Evolutionary conservation across 2,113 vertebrate genomes (phyloP).

Genomic region (human (Homo sapiens)): GRCh38 chr6:57324501-57325000

Average conservation of each 20-base stretch:
- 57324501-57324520: neutral
- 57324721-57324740: constrained; percentile 81
- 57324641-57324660: neutral
- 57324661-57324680: neutral
- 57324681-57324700: neutral
- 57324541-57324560: neutral
- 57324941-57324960: neutral
- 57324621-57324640: neutral
- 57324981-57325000: neutral
- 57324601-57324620: constrained; percentile 30
- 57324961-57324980: neutral
- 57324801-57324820: neutral
- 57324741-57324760: constrained; percentile 18
- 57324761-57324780: neutral
- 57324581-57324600: neutral
- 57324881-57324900: constrained; percentile 23
- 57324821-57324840: neutral
- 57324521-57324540: constrained; percentile 22
- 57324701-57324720: neutral
- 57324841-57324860: constrained; percentile 28
- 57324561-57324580: neutral
- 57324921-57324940: constrained; percentile 28
- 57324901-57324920: constrained; percentile 14
- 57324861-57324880: neutral
- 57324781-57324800: neutral